Evolutionary conservation across 2,888 invertebrate species (phyloP), one percentile per base, ranked within the genome.

Genomic region (Eristalis intricaria): DNA sequence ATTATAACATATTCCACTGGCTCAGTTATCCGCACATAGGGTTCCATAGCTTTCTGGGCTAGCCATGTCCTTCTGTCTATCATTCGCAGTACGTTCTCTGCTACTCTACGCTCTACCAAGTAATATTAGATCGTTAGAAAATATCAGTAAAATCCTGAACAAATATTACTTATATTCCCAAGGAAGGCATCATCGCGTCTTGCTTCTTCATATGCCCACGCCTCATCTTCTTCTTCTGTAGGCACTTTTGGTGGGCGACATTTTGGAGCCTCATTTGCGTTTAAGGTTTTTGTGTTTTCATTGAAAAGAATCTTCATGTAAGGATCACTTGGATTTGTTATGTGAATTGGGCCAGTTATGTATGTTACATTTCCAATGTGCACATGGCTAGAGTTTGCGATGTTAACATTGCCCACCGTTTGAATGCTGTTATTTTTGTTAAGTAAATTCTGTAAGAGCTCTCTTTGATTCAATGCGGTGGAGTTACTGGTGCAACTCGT

Each of bases 311-410:
- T 70, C 11, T 76, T 60, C 26, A 84, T 63, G 10, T 60, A 77
- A 56, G 61, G 63, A 15, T 80, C 61, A n/a, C 66, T 77, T 40
- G 76, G 71, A 68, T 69, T 83, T 22, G 89, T 92, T 43, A 93
- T 92, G 82, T 93, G 92, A 80, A 94, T 91, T 10, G 94, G 93
- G 7, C 94, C 94, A 76, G 93, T 94, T 19, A 94, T 92, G 66
- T 94, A 92, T n/a, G 93, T 94, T 1, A 94, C 91, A 90, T 94
- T 94, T 35, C 94, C 94, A 71, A 94, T 92, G 86, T 93, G 93
- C 1, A 94, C 93, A 85, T 93, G 92, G 43, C 91, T 92, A 0
- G 94, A 94, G 77, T 93, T 92, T 80, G 92, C 91, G 43, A 94
- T 92, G 35, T 92, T 90, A 0, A 93, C 91, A 89, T 93, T 92